phyloP scores from a whole-genome alignment of 2,113 vertebrate genomes.

The Brachypteracias leptosomus region DNA sequence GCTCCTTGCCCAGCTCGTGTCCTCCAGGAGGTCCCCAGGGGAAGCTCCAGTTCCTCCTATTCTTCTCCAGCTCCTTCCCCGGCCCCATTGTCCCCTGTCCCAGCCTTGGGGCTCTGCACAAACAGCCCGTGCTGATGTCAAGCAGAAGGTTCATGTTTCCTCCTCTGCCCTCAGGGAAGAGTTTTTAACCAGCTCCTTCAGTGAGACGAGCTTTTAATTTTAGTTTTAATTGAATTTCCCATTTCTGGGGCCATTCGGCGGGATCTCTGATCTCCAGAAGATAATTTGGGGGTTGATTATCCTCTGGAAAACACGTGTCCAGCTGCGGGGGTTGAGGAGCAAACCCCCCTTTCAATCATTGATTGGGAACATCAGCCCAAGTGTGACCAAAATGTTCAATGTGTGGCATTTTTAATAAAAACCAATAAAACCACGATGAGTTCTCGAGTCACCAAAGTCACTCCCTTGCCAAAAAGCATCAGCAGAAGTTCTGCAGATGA shows the following conservation, averaged over 20 bases:
- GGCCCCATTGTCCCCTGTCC: neutral
- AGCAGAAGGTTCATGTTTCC: neutral
- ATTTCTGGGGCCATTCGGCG: fast-evolving
- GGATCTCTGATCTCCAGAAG: neutral
- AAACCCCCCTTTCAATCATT: neutral
- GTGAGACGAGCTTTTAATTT: neutral
- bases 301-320: neutral
- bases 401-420: neutral
- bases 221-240: neutral
- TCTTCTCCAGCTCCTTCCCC: neutral
- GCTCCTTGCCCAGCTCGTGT: fast-evolving
- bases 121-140: neutral
- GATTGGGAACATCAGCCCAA: neutral
- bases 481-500: neutral
- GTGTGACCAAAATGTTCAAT: neutral
- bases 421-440: neutral
- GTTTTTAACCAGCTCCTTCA: neutral
- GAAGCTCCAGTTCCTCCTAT: conserved; percentile 47
- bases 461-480: neutral
- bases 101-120: neutral
- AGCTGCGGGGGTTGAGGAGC: neutral
- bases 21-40: neutral
- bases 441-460: neutral
- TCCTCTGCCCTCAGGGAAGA: neutral
- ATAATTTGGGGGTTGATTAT: neutral